Base-by-base conservation (phyloP, 2,797 vertebrate species). In the Novumbra hubbsi region DNA sequence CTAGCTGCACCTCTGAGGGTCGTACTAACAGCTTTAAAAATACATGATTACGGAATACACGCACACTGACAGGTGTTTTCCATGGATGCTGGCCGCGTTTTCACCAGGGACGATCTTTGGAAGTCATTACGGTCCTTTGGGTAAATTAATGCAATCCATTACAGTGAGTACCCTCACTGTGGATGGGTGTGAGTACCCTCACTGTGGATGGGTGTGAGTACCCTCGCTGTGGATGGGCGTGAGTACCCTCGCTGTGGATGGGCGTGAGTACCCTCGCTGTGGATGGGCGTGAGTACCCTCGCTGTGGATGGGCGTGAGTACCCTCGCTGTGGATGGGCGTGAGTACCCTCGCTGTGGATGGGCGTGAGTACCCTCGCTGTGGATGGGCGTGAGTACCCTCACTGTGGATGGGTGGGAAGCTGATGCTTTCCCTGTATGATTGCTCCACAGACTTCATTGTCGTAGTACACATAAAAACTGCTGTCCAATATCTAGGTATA, bases 371-470 rank as follows among this genome's bases (percentile, higher is more conserved):
- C 76, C 68, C 50, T 11, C 24, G 73, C 73, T 75, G 74, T 52
- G 60, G 27, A n/a, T n/a, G n/a, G n/a, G n/a, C n/a, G n/a, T n/a
- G 34, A 38, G 34, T 38, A 38, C 34, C 34, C 34, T 38, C 34
- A 38, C 2, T 69, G 74, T 38, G 73, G 30, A 63, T 14, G 17
- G 38, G 75, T 78, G 80, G 70, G 73, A 74, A 19, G 71, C 70
- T 82, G 83, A 84, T 80, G 76, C 28, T 72, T 70, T 68, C 65
- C 76, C 73, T 30, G 71, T 76, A 41, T 48, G 55, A 67, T 70
- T 81, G 68, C 73, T 71, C 79, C 78, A 72, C 78, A 75, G 70
- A 80, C 77, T 76, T 78, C 78, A 76, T 79, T 57, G n/a, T n/a
- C n/a, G 75, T 71, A 69, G 65, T 2, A 21, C 76, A 74, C 77